Evolutionary conservation across 2,797 vertebrate species (phyloP).

Genomic region (Hyperoplus immaculatus): DNA sequence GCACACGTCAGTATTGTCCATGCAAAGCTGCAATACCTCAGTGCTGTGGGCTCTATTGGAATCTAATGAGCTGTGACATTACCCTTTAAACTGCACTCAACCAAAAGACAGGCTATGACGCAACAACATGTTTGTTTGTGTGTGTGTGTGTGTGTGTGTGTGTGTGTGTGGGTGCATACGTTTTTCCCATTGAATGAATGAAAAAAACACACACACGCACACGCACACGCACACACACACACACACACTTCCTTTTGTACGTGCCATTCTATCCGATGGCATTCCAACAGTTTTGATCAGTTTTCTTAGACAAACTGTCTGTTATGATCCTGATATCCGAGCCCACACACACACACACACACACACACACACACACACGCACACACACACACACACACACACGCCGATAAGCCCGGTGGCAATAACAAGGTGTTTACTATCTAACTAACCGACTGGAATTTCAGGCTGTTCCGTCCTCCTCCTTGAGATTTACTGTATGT

Average conservation of each 20-base stretch:
- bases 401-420: background rate
- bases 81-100: conserved; percentile 57
- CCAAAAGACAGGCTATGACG: conserved; percentile 67
- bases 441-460: conserved; percentile 7
- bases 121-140: conserved; percentile 38
- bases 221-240: conserved; percentile 2
- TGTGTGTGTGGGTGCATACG: conserved; percentile 7
- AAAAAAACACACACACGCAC: background rate
- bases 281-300: conserved; percentile 40
- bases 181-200: conserved; percentile 46
- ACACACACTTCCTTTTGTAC: conserved; percentile 36
- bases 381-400: conserved; percentile 57
- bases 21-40: conserved; percentile 55
- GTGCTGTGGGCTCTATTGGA: conserved; percentile 63
- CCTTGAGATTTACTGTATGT: background rate
- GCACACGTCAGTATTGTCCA: conserved; percentile 21
- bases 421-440: conserved; percentile 36
- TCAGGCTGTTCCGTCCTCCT: background rate
- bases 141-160: conserved; percentile 27
- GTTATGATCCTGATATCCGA: conserved; percentile 44
- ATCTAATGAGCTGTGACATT: conserved; percentile 80
- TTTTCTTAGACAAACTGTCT: conserved; percentile 29
- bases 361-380: conserved; percentile 49
- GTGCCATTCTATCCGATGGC: conserved; percentile 45
- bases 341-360: conserved; percentile 45